phyloP scores from a whole-genome alignment of 2,113 vertebrate species.

The Rutilus rutilus region DNA sequence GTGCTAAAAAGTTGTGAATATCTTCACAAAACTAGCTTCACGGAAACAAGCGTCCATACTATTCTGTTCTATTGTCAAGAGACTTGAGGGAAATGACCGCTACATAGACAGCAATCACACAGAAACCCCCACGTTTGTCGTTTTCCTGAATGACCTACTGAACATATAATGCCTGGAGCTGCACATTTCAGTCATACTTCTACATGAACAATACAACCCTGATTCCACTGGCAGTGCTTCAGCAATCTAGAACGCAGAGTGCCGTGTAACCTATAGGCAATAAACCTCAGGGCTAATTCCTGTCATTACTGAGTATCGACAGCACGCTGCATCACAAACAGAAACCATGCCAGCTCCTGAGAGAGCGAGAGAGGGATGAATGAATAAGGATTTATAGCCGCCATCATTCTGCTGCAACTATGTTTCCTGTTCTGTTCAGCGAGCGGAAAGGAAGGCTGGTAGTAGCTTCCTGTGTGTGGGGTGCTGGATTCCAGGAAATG shows the following conservation, averaged over 20 bases:
- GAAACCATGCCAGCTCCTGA: not conserved
- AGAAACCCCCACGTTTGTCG: too few relatives aligned
- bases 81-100: not conserved
- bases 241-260: not conserved
- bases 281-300: constrained; percentile 71
- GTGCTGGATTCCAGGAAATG: constrained; percentile 52
- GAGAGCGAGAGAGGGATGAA: constrained; percentile 41
- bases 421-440: constrained; percentile 72
- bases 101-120: not conserved
- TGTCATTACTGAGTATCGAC: constrained; percentile 73
- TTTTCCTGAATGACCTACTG: not conserved
- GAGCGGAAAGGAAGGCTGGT: constrained; percentile 65
- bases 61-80: too few relatives aligned
- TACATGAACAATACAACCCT: not conserved
- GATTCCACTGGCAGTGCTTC: not conserved
- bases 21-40: too few relatives aligned
- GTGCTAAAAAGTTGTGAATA: too few relatives aligned
- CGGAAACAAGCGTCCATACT: too few relatives aligned
- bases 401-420: constrained; percentile 38
- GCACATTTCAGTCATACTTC: not conserved
- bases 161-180: not conserved
- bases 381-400: constrained; percentile 72
- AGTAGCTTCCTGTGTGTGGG: constrained; percentile 71
- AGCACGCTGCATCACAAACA: constrained; percentile 56
- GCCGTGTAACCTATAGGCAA: not conserved